Evolutionary conservation across 2,888 invertebrate species (phyloP).

Genomic region (Nephrotoma appendiculata): DNA sequence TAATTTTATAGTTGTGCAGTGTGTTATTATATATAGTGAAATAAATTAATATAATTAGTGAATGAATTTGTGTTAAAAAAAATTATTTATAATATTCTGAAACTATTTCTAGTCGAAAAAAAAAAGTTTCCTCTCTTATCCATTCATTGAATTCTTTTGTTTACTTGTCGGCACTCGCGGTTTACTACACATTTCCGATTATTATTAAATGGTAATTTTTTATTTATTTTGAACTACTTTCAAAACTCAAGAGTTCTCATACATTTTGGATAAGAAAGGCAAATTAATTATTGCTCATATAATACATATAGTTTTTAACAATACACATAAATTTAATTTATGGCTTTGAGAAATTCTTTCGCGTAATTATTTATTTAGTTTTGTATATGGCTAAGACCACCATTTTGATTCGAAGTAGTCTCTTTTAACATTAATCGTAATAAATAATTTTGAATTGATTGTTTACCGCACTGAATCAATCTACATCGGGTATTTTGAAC

Average conservation of each 20-base stretch:
- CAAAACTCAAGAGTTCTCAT: background rate
- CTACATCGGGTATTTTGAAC: no score
- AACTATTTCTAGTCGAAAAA: background rate
- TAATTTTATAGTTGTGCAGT: background rate
- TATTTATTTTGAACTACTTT: background rate
- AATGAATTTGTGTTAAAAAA: background rate
- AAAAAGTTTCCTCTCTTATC: background rate
- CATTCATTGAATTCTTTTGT: background rate
- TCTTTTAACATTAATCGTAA: background rate
- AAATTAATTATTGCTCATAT: background rate
- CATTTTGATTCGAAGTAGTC: background rate
- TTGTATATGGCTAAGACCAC: background rate
- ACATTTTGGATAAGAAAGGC: background rate
- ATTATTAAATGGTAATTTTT: background rate
- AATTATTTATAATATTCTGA: background rate
- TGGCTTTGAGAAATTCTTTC: background rate
- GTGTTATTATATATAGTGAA: background rate
- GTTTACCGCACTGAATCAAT: background rate
- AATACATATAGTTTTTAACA: background rate
- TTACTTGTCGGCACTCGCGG: background rate
- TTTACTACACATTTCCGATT: background rate
- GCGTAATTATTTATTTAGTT: background rate
- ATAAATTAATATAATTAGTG: background rate
- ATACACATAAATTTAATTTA: background rate
- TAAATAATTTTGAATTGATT: background rate